Conservation (phyloP, 2,113 vertebrate species). For the Nestor notabilis region DNA sequence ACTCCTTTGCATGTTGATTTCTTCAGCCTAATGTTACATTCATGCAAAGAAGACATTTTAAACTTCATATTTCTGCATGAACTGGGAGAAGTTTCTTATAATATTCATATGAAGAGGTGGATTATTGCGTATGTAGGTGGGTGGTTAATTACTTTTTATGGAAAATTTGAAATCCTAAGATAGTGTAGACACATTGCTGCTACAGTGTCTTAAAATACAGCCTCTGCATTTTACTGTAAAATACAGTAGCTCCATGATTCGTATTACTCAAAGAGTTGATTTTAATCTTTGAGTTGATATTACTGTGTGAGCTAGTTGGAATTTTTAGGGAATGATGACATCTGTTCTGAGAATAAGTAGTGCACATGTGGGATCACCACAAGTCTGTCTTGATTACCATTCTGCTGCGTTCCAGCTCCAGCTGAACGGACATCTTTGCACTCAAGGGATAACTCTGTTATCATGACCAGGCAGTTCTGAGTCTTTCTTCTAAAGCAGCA, state of each 20-base stretch:
- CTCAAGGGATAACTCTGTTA: not conserved
- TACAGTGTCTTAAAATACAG: not conserved
- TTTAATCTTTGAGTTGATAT: slow-evolving; percentile 1
- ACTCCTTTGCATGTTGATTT: not conserved
- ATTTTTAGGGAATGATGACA: slow-evolving; percentile 52
- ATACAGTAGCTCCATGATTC: not conserved
- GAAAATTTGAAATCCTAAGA: not conserved
- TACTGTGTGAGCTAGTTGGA: not conserved
- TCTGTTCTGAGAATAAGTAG: slow-evolving; percentile 34
- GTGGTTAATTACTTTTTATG: not conserved
- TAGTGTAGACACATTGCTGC: not conserved
- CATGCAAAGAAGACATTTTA: not conserved
- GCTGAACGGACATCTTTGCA: slow-evolving; percentile 36
- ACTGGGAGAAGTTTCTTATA: not conserved
- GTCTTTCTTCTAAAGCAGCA: not conserved
- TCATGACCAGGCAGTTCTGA: slow-evolving; percentile 4
- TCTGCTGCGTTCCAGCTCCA: not conserved
- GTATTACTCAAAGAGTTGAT: slow-evolving; percentile 4
- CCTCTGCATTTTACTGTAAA: not conserved
- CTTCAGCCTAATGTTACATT: not conserved
- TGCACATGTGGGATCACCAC: not conserved
- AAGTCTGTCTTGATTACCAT: not conserved
- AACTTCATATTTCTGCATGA: not conserved
- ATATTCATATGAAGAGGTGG: not conserved
- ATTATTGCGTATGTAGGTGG: not conserved